Evolutionary conservation across 2,888 invertebrate genomes (phyloP), one percentile per base, ranked within the genome.

Genomic region (Hirudinaria manillensis): DNA sequence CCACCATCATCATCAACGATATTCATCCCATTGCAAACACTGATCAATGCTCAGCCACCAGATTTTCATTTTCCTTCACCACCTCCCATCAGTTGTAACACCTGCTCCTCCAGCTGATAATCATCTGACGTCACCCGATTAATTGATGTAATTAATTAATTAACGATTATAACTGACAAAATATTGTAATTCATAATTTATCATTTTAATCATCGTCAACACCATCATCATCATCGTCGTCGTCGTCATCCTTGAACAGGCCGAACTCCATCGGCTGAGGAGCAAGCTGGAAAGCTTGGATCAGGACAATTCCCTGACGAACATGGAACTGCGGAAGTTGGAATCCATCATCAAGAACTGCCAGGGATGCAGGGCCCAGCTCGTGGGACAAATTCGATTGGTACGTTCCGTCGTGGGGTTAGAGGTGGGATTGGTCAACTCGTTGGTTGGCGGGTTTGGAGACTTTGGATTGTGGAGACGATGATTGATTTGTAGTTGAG

Each of bases 291-390:
- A 73, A 38, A 73, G 73, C 27, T 36, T 84, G 77, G 84, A 84
- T 74, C 79, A 83, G 61, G 84, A 84, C 74, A 84, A 84, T 77
- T 81, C 82, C 76, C 78, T 83, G 80, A 78, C 84, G 70, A 76
- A 82, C 51, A 82, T 82, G 76, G 82, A 84, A 76, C 81, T 83
- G 66, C 82, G 82, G 78, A 82, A 81, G 70, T 79, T 83, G 55
- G 82, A 84, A 76, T 79, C 81, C 21, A 21, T 73, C n/a, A 65
- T 73, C 34, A 56, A 73, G 19, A 32, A n/a, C 24, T 73, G 73
- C 61, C 24, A 51, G n/a, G 19, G 27, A 4, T 73, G 73, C 65
- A 61, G 13, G 2, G 27, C 24, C 7, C 72, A 72, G 10, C 29
- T 72, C 3, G 24, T n/a, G 32, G 73, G 65, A 10, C 34, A 36